Percentiles rank a stretch among this genome's conserved stretches.
Conservation (phyloP, 2,888 invertebrate genomes). For the Flexamia atlantica region DNA sequence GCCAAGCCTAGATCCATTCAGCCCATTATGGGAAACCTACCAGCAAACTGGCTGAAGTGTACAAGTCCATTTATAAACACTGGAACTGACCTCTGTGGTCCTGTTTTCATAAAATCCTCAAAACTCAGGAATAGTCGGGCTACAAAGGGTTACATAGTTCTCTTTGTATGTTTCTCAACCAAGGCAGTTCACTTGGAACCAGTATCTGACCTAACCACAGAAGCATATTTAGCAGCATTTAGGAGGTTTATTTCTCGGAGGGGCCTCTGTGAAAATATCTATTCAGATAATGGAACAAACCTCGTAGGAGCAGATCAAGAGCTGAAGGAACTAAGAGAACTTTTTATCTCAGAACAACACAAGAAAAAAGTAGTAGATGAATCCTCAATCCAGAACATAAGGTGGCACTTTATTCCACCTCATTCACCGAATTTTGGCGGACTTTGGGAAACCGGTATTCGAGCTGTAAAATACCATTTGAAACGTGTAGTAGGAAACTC, state of each 20-base stretch:
- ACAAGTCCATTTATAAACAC: too few species aligned
- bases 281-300: constrained; percentile 30
- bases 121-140: background rate
- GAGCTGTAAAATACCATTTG: constrained; percentile 72
- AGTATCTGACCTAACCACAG: background rate
- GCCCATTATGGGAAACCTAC: background rate
- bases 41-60: background rate
- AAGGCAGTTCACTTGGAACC: constrained; percentile 1
- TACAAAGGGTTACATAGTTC: constrained; percentile 2
- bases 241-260: constrained; percentile 31
- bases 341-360: background rate
- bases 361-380: background rate
- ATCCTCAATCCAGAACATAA: constrained; percentile 62
- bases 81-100: background rate
- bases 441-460: constrained; percentile 72
- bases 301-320: constrained; percentile 41
- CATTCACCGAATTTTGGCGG: constrained; percentile 72
- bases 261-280: constrained; percentile 9
- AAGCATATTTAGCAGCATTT: constrained; percentile 42
- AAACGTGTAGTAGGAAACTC: constrained; percentile 69
- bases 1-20: background rate
- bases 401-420: constrained; percentile 73
- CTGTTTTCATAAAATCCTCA: background rate
- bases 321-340: constrained; percentile 7
- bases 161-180: background rate